Conservation (phyloP, 1,140 invertebrate species). For the Seison nebaliae region DNA sequence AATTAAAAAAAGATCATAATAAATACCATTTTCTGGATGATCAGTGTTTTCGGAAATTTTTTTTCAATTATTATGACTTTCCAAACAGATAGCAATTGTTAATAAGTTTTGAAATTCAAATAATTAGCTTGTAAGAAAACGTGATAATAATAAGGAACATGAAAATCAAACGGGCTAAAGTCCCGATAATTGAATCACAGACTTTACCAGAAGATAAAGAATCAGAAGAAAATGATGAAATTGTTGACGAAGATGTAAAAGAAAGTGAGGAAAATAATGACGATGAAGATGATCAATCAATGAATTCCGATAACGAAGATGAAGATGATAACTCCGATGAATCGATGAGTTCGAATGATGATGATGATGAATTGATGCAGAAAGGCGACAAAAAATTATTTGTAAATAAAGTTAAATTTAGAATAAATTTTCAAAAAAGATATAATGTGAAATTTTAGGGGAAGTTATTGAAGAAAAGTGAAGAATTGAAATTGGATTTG, state of each 20-base stretch:
- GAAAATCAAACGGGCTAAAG: no score
- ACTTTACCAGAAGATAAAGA: conserved; percentile 5
- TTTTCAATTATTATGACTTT: no score
- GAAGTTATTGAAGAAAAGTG: conserved; percentile 6
- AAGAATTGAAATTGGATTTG: conserved; percentile 9
- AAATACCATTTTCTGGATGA: no score
- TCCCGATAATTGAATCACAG: no score
- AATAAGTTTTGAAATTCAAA: no score
- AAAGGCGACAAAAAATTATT: background rate
- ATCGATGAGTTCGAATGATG: conserved; percentile 5
- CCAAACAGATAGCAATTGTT: no score
- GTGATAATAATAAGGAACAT: no score
- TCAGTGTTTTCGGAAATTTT: no score
- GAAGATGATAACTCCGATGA: conserved; percentile 3
- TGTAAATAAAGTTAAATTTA: background rate
- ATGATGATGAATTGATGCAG: background rate
- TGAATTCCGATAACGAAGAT: conserved; percentile 11
- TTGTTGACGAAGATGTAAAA: conserved; percentile 2
- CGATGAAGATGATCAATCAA: conserved; percentile 12
- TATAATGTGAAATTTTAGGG: background rate
- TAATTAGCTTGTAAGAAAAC: no score
- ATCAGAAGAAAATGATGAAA: background rate
- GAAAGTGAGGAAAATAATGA: conserved; percentile 9
- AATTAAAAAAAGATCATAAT: no score
- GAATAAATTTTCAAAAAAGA: background rate